Evolutionary conservation across 2,113 vertebrate genomes (phyloP).

Genomic region (Piprites chloris): DNA sequence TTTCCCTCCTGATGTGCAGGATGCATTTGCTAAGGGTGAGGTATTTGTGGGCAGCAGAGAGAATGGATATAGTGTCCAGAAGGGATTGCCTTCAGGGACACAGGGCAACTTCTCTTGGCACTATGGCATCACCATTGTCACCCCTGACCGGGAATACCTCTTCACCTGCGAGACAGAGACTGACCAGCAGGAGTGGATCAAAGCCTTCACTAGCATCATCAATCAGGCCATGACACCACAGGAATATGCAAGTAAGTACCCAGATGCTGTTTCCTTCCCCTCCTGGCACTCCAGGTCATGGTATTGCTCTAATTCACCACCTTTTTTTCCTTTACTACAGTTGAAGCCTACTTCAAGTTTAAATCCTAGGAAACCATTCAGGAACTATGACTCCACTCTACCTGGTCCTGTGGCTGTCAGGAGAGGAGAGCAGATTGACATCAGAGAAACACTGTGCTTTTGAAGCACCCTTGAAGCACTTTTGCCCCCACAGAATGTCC

Average conservation of each 20-base stretch:
- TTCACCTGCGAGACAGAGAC: slow-evolving; percentile 85
- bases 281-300: not conserved
- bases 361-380: slow-evolving; percentile 31
- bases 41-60: slow-evolving; percentile 85
- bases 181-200: slow-evolving; percentile 84
- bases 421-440: not conserved
- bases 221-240: slow-evolving; percentile 84
- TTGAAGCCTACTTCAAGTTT: slow-evolving; percentile 74
- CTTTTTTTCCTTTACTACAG: slow-evolving; percentile 42
- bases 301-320: not conserved
- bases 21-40: slow-evolving; percentile 90
- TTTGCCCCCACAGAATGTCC: not conserved
- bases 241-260: slow-evolving; percentile 83
- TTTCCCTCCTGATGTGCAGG: slow-evolving; percentile 66
- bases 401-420: slow-evolving; percentile 16
- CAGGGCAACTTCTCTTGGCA: slow-evolving; percentile 81
- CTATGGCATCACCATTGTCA: slow-evolving; percentile 84
- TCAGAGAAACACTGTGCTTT: slow-evolving; percentile 11
- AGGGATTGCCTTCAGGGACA: slow-evolving; percentile 73
- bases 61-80: slow-evolving; percentile 73
- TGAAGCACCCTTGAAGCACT: slow-evolving; percentile 21
- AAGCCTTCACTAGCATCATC: slow-evolving; percentile 77
- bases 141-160: slow-evolving; percentile 85
- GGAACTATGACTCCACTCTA: not conserved
- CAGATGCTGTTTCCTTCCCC: not conserved